Conservation (phyloP, 2,797 vertebrate genomes). For the Botia almorhae region DNA sequence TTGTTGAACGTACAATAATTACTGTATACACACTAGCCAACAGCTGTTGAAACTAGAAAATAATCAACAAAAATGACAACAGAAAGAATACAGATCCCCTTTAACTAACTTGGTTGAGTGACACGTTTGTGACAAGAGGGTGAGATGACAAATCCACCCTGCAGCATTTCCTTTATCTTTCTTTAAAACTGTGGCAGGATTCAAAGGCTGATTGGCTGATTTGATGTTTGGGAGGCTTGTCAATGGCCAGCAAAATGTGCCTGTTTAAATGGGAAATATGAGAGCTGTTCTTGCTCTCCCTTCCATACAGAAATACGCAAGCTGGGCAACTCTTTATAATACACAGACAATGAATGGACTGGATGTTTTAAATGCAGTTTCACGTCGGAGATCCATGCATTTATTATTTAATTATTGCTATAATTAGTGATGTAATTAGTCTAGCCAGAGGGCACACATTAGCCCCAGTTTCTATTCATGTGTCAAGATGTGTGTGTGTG, state of each 20-base stretch:
- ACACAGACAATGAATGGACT: not conserved
- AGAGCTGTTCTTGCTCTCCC: not conserved
- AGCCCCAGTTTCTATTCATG: not conserved
- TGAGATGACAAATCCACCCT: conserved; percentile 12
- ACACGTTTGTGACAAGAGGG: conserved; percentile 9
- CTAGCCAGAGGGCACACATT: not conserved
- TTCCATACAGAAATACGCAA: not conserved
- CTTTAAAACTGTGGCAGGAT: conserved; percentile 6
- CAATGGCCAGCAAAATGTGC: conserved; percentile 7
- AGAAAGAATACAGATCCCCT: not conserved
- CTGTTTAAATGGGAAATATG: conserved; percentile 12
- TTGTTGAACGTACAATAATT: not conserved
- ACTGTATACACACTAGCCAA: not conserved
- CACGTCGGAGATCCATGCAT: not conserved
- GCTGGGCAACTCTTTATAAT: not conserved
- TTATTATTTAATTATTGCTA: conserved; percentile 10
- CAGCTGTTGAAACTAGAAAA: conserved; percentile 10
- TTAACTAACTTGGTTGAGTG: conserved; percentile 4
- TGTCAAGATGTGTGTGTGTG: not conserved
- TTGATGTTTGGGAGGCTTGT: conserved; percentile 14
- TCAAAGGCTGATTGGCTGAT: conserved; percentile 35
- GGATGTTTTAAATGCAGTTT: not conserved
- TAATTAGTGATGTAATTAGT: conserved; percentile 14
- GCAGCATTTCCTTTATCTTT: conserved; percentile 9
- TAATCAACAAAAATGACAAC: conserved; percentile 6